phyloP scores from a whole-genome alignment of 2,797 vertebrate species.

The Pseudochirops corinnae region DNA sequence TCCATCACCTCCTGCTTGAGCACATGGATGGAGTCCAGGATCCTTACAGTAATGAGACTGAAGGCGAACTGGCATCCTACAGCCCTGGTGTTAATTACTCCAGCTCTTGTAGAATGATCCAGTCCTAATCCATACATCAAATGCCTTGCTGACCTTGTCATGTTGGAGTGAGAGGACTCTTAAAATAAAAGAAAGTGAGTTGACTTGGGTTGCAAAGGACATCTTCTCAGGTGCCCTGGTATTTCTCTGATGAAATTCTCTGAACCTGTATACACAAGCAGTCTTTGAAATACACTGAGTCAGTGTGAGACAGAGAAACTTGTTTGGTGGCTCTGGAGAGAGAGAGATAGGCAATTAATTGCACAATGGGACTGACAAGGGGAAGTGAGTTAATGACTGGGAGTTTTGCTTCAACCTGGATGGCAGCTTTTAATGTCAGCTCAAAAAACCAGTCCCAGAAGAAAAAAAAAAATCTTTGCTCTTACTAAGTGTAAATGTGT shows the following conservation, averaged over 20 bases:
- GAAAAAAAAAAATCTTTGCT: background rate
- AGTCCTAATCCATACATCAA: background rate
- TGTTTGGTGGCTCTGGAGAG: conserved; percentile 33
- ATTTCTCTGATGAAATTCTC: background rate
- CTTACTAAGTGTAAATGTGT: background rate
- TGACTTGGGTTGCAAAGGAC: background rate
- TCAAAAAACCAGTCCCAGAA: conserved; percentile 52
- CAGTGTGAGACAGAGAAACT: conserved; percentile 66
- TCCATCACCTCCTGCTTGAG: background rate
- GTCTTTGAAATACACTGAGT: background rate
- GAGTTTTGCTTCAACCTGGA: conserved; percentile 66
- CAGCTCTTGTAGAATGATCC: background rate
- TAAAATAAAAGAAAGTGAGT: background rate
- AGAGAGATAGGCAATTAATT: conserved; percentile 41
- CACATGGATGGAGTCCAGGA: background rate
- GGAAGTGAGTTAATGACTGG: conserved; percentile 74
- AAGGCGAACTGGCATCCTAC: background rate
- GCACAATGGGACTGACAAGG: conserved; percentile 65
- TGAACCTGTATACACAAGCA: background rate
- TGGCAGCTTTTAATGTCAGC: conserved; percentile 61
- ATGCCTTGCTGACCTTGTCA: background rate
- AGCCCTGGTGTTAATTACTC: background rate
- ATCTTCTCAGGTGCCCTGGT: background rate
- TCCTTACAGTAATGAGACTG: background rate
- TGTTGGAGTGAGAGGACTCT: background rate